Conservation (phyloP, 2,113 vertebrate species). For the Mus musculus region GRCm39 chr12:112272001-112272500, state of each 20-base stretch:
- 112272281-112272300: neutral
- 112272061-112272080: neutral
- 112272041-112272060: neutral
- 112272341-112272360: neutral
- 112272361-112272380: neutral
- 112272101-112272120: neutral
- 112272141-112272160: neutral
- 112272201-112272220: neutral
- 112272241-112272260: rapidly evolving
- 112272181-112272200: neutral
- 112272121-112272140: neutral
- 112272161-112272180: neutral
- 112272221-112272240: neutral
- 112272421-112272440: rapidly evolving
- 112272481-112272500: rapidly evolving
- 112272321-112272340: neutral
- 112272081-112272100: neutral
- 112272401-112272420: rapidly evolving
- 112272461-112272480: rapidly evolving
- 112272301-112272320: neutral
- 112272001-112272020: neutral
- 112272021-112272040: neutral
- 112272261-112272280: neutral
- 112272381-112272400: rapidly evolving
- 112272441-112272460: rapidly evolving